Evolutionary conservation across 1,140 invertebrate species (phyloP), one percentile per base, ranked within the genome.

Genomic region (Drosophila bipectinata): DNA sequence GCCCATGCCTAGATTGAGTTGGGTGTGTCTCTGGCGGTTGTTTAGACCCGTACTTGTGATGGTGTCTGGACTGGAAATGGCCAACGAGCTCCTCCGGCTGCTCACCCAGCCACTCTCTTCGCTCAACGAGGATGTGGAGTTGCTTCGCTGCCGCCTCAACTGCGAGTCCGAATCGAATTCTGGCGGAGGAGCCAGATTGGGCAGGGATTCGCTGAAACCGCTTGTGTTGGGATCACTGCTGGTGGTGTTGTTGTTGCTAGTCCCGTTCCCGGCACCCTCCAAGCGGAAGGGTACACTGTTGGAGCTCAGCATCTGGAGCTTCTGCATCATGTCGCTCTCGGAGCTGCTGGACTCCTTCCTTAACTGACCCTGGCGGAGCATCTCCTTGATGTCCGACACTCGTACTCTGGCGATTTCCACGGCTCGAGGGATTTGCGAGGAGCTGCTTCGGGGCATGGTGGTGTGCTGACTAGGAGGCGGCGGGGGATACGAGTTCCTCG

Each of bases 91-190:
- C 69, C 93, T 94, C 76, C 92, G 94, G 92, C 95, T 96, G 49
- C 95, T 95, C 2, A 96, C 95, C 95, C 95, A 96, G 0, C 95
- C 95, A 72, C 95, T 96, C 91, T 95, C 95, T 91, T 96, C 95
- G 73, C 95, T 96, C 24, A 95, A 92, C 57, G 95, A 96, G 3
- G 95, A 95, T 0, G 95, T 95, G 14, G 94, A 95, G 71, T 93
- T 94, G 76, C 92, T 93, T 6, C 82, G 76, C 83, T 92, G 66
- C 79, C 93, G 47, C 5, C 68, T 26, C 12, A 49, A 8, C 53
- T 72, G 67, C 7, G 52, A 51, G 10, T 77, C 88, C 15, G 82
- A 84, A 37, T 85, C 82, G 44, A 91, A 91, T 61, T 90, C 93
- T 5, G 94, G 92, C 8, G 94, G 93, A 52, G 93, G 94, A 37